Conservation (phyloP, 2,797 vertebrate genomes). For the Sylvilagus floridanus region DNA sequence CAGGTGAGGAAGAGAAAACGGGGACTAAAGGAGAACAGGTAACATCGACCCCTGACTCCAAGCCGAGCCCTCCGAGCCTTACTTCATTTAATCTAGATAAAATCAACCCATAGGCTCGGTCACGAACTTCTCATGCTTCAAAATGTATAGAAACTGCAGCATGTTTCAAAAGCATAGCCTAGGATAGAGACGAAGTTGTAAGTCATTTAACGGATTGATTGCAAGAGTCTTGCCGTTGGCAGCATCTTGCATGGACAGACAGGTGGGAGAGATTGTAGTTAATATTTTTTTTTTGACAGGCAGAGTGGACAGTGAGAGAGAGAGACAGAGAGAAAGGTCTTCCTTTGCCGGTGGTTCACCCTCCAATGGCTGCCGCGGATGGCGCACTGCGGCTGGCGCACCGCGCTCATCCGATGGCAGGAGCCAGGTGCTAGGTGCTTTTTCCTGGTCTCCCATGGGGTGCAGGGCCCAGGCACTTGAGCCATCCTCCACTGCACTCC, state of each 20-base stretch:
- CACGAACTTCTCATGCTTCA: neutral
- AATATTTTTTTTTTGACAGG: no score
- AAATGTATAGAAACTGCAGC: neutral
- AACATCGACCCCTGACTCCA: neutral
- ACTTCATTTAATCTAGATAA: neutral
- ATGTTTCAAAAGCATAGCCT: neutral
- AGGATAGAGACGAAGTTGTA: neutral
- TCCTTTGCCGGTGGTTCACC: no score
- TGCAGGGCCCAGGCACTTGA: no score
- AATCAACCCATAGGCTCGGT: neutral
- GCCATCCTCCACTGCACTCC: no score
- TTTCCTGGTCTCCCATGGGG: no score
- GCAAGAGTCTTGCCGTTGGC: neutral
- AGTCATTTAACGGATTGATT: neutral
- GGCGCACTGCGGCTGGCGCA: no score
- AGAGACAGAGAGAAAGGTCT: no score
- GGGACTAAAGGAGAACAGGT: neutral
- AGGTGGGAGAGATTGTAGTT: neutral
- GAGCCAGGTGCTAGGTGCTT: no score
- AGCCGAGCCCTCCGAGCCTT: neutral
- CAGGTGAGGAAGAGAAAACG: slow-evolving; percentile 6
- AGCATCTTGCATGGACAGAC: neutral
- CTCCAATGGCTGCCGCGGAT: no score
- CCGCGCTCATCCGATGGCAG: no score
- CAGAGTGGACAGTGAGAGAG: no score